Conservation (phyloP, 2,888 invertebrate genomes). For the Autographa pulchrina region DNA sequence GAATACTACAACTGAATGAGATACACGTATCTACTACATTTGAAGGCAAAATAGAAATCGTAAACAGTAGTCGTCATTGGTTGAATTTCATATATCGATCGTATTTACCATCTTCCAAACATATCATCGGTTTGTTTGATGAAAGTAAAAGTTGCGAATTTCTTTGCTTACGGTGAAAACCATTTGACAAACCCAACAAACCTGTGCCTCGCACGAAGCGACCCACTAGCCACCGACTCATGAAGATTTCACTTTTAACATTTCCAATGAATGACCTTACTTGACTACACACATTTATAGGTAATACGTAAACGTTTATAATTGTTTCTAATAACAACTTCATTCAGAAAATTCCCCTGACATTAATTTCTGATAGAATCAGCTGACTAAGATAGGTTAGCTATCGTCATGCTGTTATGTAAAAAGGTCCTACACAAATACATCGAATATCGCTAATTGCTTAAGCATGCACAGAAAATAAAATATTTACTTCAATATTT, state of each 20-base stretch:
- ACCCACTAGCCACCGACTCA: slow-evolving; percentile 80
- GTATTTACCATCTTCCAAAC: slow-evolving; percentile 43
- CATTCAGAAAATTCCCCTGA: slow-evolving; percentile 42
- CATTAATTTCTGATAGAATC: slow-evolving; percentile 58
- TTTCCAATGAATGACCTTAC: slow-evolving; percentile 72
- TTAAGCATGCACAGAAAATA: slow-evolving; percentile 23
- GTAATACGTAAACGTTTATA: not conserved
- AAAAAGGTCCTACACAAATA: slow-evolving; percentile 60
- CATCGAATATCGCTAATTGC: slow-evolving; percentile 33
- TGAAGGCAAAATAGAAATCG: slow-evolving; percentile 1
- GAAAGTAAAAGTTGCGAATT: slow-evolving; percentile 85
- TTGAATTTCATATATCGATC: slow-evolving; percentile 7
- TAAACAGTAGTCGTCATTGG: not conserved
- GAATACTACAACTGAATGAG: not conserved
- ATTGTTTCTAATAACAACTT: slow-evolving; percentile 38
- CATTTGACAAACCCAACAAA: slow-evolving; percentile 82
- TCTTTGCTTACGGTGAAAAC: slow-evolving; percentile 79
- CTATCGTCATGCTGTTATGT: slow-evolving; percentile 71
- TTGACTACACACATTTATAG: slow-evolving; percentile 35
- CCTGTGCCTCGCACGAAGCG: slow-evolving; percentile 78
- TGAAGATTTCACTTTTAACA: slow-evolving; percentile 87
- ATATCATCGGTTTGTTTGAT: slow-evolving; percentile 70
- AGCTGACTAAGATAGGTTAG: slow-evolving; percentile 72
- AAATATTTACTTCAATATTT: slow-evolving; percentile 27
- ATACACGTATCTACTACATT: not conserved